Conservation (phyloP, 23 tunicate species). For the Oikopleura albicans region DNA sequence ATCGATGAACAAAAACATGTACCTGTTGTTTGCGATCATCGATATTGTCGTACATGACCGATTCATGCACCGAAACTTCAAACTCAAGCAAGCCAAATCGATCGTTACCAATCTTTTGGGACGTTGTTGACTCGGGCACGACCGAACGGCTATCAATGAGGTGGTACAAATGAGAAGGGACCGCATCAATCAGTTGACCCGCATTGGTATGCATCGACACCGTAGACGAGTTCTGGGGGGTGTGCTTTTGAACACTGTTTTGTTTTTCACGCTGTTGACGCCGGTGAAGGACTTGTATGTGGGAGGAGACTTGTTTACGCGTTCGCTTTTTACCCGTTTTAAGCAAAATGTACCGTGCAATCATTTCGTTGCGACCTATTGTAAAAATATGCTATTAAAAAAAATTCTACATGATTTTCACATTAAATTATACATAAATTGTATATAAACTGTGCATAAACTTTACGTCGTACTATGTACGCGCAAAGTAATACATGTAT, state of each 20-base stretch:
- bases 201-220: neutral
- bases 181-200: neutral
- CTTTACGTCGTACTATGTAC: too few species aligned
- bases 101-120: neutral
- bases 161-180: neutral
- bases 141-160: neutral
- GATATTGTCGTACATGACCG: neutral
- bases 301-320: conserved; percentile 60
- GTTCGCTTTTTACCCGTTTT: conserved; percentile 13
- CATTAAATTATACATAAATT: too few species aligned
- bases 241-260: neutral
- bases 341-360: conserved; percentile 7
- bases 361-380: conserved; percentile 16
- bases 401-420: too few species aligned
- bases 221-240: neutral
- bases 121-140: neutral
- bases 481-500: too few species aligned
- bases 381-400: too few species aligned
- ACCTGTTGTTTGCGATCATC: neutral
- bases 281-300: conserved; percentile 81
- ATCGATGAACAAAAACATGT: neutral
- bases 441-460: too few species aligned
- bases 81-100: neutral
- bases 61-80: neutral
- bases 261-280: conserved; percentile 85